phyloP scores from a whole-genome alignment of 2,113 vertebrate genomes.

The Apus apus region DNA sequence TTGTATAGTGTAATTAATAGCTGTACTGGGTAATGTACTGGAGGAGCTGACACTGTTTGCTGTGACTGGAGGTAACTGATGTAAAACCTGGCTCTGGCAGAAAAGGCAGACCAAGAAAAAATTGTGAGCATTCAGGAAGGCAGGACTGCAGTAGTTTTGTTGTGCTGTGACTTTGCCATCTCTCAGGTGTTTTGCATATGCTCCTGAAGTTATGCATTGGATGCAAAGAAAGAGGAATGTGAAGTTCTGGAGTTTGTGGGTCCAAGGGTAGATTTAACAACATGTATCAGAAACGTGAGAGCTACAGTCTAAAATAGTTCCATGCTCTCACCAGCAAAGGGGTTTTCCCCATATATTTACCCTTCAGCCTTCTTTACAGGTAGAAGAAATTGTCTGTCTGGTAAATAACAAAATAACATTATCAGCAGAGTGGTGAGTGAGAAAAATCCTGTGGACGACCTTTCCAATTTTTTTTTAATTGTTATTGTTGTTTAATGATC shows the following conservation, averaged over 20 bases:
- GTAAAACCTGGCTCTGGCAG: background rate
- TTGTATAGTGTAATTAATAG: background rate
- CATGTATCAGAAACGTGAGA: background rate
- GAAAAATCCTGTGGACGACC: background rate
- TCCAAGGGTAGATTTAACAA: background rate
- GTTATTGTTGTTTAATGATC: background rate
- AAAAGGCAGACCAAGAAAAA: background rate
- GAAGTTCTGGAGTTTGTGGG: background rate
- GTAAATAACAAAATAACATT: background rate
- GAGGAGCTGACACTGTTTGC: background rate
- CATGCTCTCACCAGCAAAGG: background rate
- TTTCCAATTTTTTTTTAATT: background rate
- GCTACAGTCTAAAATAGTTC: background rate
- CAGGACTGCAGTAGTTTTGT: background rate
- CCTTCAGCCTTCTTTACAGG: background rate
- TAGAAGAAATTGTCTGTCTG: background rate
- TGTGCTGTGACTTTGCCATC: background rate
- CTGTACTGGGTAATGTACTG: background rate
- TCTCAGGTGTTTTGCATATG: background rate
- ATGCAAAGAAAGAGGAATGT: background rate
- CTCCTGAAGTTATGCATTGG: background rate
- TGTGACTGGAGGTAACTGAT: background rate
- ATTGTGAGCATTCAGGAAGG: background rate
- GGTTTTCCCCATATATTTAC: background rate
- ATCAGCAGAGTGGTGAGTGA: background rate